phyloP scores from a whole-genome alignment of 2,888 invertebrate genomes.

The Acanthosepion esculentum region DNA sequence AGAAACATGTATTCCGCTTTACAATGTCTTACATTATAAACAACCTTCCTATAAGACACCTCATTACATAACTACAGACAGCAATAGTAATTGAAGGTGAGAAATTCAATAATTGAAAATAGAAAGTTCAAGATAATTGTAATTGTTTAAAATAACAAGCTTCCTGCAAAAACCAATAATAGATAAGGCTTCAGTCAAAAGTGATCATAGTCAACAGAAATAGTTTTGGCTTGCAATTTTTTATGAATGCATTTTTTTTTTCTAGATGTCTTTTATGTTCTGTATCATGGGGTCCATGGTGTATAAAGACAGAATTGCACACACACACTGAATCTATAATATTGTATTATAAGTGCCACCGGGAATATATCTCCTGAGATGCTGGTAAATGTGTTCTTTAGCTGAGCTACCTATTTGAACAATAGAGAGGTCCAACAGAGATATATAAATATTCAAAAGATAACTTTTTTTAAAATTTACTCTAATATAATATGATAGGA shows the following conservation, averaged over 20 bases:
- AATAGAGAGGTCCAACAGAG: neutral
- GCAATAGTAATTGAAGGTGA: no score
- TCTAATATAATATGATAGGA: neutral
- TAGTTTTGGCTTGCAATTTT: neutral
- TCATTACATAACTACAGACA: no score
- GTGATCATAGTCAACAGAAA: no score
- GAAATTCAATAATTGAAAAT: no score
- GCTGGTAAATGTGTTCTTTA: conserved; percentile 18
- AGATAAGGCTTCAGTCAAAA: no score
- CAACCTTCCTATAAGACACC: no score
- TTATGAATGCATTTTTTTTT: neutral
- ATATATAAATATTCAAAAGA: conserved; percentile 1
- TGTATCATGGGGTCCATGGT: neutral
- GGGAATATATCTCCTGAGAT: neutral
- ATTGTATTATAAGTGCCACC: neutral
- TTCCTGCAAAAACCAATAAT: no score
- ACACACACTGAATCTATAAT: neutral
- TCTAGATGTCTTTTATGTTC: neutral
- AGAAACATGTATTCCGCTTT: no score
- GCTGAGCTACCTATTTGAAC: conserved; percentile 9
- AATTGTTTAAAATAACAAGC: no score
- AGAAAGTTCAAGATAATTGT: no score
- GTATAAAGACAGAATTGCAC: neutral
- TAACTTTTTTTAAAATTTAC: neutral
- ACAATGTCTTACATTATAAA: no score